Base-by-base conservation (phyloP, 92 coral and sea anemone genomes). In the Diadumene lineata region DNA sequence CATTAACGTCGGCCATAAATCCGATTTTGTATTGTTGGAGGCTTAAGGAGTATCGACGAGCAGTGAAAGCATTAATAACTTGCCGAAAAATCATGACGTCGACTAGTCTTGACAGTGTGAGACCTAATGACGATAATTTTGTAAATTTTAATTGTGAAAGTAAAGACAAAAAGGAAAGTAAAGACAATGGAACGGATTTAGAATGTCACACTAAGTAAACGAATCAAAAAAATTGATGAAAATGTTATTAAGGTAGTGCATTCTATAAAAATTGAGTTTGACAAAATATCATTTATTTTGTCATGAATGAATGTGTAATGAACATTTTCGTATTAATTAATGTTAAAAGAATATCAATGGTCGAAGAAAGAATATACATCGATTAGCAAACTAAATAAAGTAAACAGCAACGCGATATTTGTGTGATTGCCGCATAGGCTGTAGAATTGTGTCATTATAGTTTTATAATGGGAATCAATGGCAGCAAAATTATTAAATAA, bases 1-100 rank as follows among this genome's bases (percentile, higher is more conserved):
- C 72, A 0, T 31, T 67, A 1, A 84, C 69, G 27, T 72, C 88
- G 0, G 78, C 73, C 11, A 71, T 76, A 0, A 79, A 84, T 32
- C 73, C 88, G 25, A 31, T 84, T 11, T 23, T 84, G 50, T 84
- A 84, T 44, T 83, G 82, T 13, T 84, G 88, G 88, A 55, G 84
- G 34, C 55, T 77, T 2, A 78, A 56, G 33, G 80, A 77, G 17
- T 84, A 71, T 44, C 69, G 84, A 28, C 50, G 76, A 31, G 79
- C 88, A 1, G 50, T 84, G 10, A 78, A 27, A 34, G 77, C 88
- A 6, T 50, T 83, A 48, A 25, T 69, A 26, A 50, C 74, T 1
- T 69, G 74, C 25, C 26, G 31, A 48, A 50, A 27, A 28, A 50
- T 24, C 18, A n/a, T 3, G 7, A 1, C 21, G 31, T 11, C 61